Conservation (phyloP, 2,888 invertebrate species). For the Tupiocoris notatus region DNA sequence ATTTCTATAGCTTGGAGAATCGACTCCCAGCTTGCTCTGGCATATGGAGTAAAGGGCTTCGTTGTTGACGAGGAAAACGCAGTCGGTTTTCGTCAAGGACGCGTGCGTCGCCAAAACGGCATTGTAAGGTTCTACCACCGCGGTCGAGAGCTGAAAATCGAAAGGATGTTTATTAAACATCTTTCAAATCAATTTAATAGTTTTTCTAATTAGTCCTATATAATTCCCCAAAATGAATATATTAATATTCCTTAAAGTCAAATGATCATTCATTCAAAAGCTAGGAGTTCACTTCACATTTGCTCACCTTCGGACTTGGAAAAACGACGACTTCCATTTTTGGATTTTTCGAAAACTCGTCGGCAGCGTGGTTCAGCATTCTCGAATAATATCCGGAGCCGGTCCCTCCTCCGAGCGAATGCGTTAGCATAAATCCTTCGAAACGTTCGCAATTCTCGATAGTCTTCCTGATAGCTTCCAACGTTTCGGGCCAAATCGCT, state of each 20-base stretch:
- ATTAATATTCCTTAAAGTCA: too few relatives aligned
- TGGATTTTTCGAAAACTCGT: conserved; percentile 58
- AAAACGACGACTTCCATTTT: conserved; percentile 55
- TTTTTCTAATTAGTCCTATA: too few relatives aligned
- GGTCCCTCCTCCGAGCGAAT: conserved; percentile 49
- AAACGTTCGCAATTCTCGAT: conserved; percentile 45
- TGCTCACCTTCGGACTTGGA: conserved; percentile 55
- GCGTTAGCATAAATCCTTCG: conserved; percentile 47
- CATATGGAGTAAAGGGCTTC: conserved; percentile 93
- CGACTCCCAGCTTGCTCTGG: conserved; percentile 77
- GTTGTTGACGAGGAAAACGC: conserved; percentile 93
- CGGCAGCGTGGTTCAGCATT: conserved; percentile 44
- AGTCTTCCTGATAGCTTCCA: conserved; percentile 40
- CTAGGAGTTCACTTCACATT: too few relatives aligned
- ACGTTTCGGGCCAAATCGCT: conserved; percentile 27
- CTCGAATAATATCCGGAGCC: conserved; percentile 47
- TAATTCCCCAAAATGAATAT: too few relatives aligned
- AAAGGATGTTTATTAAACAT: background rate
- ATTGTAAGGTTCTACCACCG: conserved; percentile 93
- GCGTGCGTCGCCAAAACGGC: conserved; percentile 87
- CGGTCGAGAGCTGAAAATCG: conserved; percentile 71
- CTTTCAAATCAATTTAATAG: too few relatives aligned
- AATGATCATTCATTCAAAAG: too few relatives aligned
- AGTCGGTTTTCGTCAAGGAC: conserved; percentile 81
- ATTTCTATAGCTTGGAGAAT: conserved; percentile 79